These are phyloP conservation scores for Oscarella lobularis DNA, from an alignment of 37 sponge, comb jelly and placozoan genomes.

Conservation along the genomic window DNA sequence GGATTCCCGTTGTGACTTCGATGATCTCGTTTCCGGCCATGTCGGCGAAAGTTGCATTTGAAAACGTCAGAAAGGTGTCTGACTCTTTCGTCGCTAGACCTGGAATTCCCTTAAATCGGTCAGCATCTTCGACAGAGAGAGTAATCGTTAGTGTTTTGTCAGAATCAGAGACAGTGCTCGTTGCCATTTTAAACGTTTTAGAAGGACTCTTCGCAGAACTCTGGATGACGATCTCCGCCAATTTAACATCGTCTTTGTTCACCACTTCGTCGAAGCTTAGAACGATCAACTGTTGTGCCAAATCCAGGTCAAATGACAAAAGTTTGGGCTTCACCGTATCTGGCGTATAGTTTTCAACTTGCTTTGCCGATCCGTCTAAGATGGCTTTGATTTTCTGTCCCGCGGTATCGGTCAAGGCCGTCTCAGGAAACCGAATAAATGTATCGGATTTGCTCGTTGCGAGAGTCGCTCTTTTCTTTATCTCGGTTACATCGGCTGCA, in stretches of 20 bases:
- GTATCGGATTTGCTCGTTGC: slow-evolving; percentile 42
- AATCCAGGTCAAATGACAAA: slow-evolving; percentile 34
- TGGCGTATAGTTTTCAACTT: slow-evolving; percentile 23
- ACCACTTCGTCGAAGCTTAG: slow-evolving; percentile 52
- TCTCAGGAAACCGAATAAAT: slow-evolving; percentile 31
- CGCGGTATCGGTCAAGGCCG: slow-evolving; percentile 48
- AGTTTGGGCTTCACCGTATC: slow-evolving; percentile 66
- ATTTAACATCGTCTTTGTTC: background rate
- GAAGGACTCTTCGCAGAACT: background rate
- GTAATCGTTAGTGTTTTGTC: background rate
- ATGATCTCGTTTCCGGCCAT: slow-evolving; percentile 4
- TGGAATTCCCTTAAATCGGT: background rate
- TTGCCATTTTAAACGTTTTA: background rate
- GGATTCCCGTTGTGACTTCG: background rate
- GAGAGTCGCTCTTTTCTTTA: slow-evolving; percentile 35
- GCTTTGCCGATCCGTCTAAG: slow-evolving; percentile 10
- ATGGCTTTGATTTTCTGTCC: slow-evolving; percentile 23
- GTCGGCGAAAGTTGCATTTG: background rate
- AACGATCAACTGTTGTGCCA: slow-evolving; percentile 32
- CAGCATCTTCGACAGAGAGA: background rate
- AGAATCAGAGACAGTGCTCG: background rate
- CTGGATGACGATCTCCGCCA: background rate
- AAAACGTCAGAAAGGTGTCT: slow-evolving; percentile 41
- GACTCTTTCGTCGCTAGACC: slow-evolving; percentile 33
- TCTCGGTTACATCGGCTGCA: slow-evolving; percentile 27